Base-by-base conservation (phyloP, 2,888 invertebrate species). In the Ligdia adustata region DNA sequence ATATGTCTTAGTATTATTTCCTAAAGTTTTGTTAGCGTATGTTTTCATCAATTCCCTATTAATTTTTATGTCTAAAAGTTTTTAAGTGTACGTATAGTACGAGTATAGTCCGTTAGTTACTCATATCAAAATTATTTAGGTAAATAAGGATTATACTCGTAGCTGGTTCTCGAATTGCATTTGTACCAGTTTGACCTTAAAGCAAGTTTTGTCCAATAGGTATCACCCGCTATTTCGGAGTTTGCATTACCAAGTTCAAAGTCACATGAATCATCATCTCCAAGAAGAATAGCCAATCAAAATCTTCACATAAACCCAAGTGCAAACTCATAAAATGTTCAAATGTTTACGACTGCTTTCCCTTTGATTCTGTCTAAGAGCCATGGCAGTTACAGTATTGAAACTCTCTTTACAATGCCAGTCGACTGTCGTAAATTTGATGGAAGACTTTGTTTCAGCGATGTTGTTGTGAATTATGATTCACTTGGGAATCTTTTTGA, bases 321-420 rank as follows among this genome's bases (percentile, higher is more conserved):
- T 42, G 27, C 35, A 48, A 42, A 38, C 48, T 20, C 47, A 48
- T 48, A 49, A 42, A 42, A 16, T 20, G 32, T 18, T 33, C 33
- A 6, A 32, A 49, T 34, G 14, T 49, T 49, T 49, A 49, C 32
- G 42, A 38, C 11, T 9, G 43, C 38, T 49, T 39, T 48, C 47
- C 32, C 38, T 49, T 49, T 49, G 42, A 43, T 43, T 37, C 16
- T 9, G 20, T 32, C 14, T 40, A 32, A 42, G 22, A 33, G 32
- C 22, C 28, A 14, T 22, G 16, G 16, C 29, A 33, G 42, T 42
- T 41, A 28, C 7, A 22, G n/a, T 6, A 22, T 22, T 22, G 22
- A 6, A 24, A 38, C 32, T 33, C 12, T 4, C 32, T 38, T 32
- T 28, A 16, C 27, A 32, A 22, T 28, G 37, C 40, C 41, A 37